phyloP scores from a whole-genome alignment of 2,113 vertebrate genomes.

The Micronisus gabar region DNA sequence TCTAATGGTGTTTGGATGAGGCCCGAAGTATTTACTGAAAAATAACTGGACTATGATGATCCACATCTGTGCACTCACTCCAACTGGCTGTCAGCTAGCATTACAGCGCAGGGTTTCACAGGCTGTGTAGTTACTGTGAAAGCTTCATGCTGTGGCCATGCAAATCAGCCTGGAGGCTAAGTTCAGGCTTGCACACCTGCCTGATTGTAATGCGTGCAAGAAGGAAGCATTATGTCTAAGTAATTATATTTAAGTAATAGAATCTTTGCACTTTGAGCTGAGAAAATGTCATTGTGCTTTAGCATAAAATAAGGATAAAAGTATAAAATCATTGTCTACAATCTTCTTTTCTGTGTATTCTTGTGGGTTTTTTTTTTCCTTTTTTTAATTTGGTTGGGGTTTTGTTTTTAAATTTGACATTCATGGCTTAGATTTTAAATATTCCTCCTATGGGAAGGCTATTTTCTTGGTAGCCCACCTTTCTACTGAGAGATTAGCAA shows the following conservation, averaged over 20 bases:
- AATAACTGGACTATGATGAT: background rate
- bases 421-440: background rate
- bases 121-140: accelerated
- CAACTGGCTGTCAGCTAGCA: background rate
- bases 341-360: background rate
- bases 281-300: background rate
- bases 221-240: background rate
- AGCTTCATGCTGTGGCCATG: background rate
- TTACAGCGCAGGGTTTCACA: background rate
- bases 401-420: background rate
- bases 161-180: accelerated
- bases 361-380: background rate
- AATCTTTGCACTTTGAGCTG: background rate
- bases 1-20: background rate
- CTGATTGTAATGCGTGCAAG: accelerated
- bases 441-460: background rate
- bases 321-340: background rate
- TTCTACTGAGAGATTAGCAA: slow-evolving; percentile 21
- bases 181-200: background rate
- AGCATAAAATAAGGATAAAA: background rate
- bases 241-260: background rate
- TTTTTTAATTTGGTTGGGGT: background rate
- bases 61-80: background rate
- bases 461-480: background rate
- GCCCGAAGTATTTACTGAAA: background rate